Evolutionary conservation across 2,113 vertebrate genomes (phyloP).

Genomic region (Hippocampus mohnikei): DNA sequence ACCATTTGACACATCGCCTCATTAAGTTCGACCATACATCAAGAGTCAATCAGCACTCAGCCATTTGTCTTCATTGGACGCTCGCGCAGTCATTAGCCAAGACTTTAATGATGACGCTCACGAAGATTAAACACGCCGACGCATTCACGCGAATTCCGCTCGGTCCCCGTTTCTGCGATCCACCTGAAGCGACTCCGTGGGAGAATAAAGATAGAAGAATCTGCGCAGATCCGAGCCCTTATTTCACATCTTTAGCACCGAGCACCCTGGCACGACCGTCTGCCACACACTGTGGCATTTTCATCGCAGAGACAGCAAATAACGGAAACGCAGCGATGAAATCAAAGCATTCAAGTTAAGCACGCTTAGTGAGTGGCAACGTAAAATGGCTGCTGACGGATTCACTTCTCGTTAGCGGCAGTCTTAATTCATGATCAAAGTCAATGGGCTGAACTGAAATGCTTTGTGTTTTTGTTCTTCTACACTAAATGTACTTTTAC

Average conservation of each 20-base stretch:
- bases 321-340: too few species aligned
- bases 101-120: neutral
- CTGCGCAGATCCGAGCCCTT: constrained; percentile 26
- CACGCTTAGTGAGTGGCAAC: too few species aligned
- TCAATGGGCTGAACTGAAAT: too few species aligned
- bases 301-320: too few species aligned
- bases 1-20: neutral
- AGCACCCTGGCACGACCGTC: neutral
- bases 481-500: too few species aligned
- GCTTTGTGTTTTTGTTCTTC: too few species aligned
- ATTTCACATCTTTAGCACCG: neutral
- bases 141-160: constrained; percentile 23
- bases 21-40: neutral
- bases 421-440: too few species aligned
- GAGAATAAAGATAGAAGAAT: constrained; percentile 34
- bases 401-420: too few species aligned
- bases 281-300: too few species aligned
- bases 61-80: constrained; percentile 24
- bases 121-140: neutral
- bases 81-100: constrained; percentile 18
- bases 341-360: too few species aligned
- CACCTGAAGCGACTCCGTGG: constrained; percentile 21
- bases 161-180: constrained; percentile 35
- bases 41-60: constrained; percentile 5
- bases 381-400: too few species aligned